phyloP scores from a whole-genome alignment of 1,140 invertebrate species.

The honey bee (Apis mellifera) region Amel_HAv3.1 CM009931.2:22838001-22838500 shows the following conservation, averaged over 20 bases:
- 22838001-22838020: constrained; percentile 32
- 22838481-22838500: constrained; percentile 68
- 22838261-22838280: background rate
- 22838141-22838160: background rate
- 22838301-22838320: background rate
- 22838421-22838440: constrained; percentile 37
- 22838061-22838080: constrained; percentile 3
- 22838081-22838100: constrained; percentile 17
- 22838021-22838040: constrained; percentile 8
- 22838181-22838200: background rate
- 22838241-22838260: background rate
- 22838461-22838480: constrained; percentile 66
- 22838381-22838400: constrained; percentile 6
- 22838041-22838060: constrained; percentile 16
- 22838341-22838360: constrained; percentile 16
- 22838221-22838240: background rate
- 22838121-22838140: constrained; percentile 15
- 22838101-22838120: constrained; percentile 18
- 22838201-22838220: background rate
- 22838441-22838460: constrained; percentile 42
- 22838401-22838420: constrained; percentile 47
- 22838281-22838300: too few relatives aligned
- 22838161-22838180: background rate
- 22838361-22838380: constrained; percentile 26
- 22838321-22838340: background rate